phyloP scores from a whole-genome alignment of 2,797 vertebrate genomes.

The Diceros bicornis region DNA sequence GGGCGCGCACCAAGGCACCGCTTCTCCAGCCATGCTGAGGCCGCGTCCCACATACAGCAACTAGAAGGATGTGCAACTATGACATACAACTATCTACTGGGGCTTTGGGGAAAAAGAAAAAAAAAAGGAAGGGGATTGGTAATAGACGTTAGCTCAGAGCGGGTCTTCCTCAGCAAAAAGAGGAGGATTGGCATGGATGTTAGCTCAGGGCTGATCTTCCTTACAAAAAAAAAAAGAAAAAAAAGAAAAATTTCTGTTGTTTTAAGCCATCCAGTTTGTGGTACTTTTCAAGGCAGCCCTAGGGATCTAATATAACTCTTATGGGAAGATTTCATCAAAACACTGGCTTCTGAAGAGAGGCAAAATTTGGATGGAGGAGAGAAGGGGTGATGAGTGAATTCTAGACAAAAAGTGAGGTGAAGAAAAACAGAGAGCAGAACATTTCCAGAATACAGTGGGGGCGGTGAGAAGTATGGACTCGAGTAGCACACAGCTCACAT shows the following conservation, averaged over 20 bases:
- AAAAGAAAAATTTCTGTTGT: background rate
- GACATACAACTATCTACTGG: too few species aligned
- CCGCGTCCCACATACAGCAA: too few species aligned
- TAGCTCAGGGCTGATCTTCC: too few species aligned
- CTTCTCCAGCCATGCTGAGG: too few species aligned
- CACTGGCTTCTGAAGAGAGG: background rate
- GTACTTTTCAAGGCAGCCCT: background rate
- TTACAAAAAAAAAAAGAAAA: too few species aligned
- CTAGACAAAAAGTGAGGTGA: background rate
- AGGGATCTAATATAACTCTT: background rate
- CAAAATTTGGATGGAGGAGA: background rate
- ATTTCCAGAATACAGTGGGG: background rate
- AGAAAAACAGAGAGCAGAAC: background rate
- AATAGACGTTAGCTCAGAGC: too few species aligned
- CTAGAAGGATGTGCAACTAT: too few species aligned
- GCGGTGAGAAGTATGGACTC: accelerated
- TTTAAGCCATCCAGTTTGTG: background rate
- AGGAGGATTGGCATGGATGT: too few species aligned
- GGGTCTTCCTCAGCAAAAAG: too few species aligned
- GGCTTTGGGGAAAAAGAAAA: too few species aligned
- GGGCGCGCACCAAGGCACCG: too few species aligned
- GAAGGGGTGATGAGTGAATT: background rate
- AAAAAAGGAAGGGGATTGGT: too few species aligned
- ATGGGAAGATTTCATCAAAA: background rate
- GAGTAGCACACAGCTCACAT: background rate